phyloP scores from a whole-genome alignment of 1,140 invertebrate genomes.

The Heliconius hewitsoni region DNA sequence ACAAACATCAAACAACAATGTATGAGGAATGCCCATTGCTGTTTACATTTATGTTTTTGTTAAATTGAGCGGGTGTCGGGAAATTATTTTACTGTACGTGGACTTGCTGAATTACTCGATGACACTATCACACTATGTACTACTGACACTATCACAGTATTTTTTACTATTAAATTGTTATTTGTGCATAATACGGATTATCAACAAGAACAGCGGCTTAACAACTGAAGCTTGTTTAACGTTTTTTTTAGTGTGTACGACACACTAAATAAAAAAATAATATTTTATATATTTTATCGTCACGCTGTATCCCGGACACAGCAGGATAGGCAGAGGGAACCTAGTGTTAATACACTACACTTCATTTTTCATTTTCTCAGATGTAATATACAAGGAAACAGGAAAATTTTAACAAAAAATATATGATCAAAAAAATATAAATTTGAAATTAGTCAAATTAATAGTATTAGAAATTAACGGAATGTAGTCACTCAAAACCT shows the following conservation, averaged over 20 bases:
- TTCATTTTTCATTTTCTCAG: no score
- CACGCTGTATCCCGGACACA: no score
- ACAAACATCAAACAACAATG: slow-evolving; percentile 14
- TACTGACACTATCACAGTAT: not conserved
- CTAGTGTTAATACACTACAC: no score
- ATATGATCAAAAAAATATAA: not conserved
- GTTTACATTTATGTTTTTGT: slow-evolving; percentile 27
- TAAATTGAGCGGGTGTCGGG: slow-evolving; percentile 43
- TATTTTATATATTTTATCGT: no score
- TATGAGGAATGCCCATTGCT: slow-evolving; percentile 35
- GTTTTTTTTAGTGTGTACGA: not conserved
- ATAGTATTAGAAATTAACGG: not conserved
- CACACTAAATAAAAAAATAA: no score
- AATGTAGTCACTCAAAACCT: not conserved
- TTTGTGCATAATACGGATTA: not conserved
- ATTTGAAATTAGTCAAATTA: not conserved
- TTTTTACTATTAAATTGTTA: slow-evolving; percentile 2
- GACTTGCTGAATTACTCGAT: not conserved
- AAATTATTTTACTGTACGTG: slow-evolving; percentile 32
- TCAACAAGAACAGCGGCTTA: not conserved
- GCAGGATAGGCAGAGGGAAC: no score
- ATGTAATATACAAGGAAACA: not conserved
- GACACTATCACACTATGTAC: not conserved
- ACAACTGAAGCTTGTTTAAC: not conserved
- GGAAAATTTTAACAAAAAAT: not conserved